These are phyloP conservation scores for Phaethornis superciliosus DNA, from an alignment of 2,113 vertebrate genomes.

Conservation along the genomic window DNA sequence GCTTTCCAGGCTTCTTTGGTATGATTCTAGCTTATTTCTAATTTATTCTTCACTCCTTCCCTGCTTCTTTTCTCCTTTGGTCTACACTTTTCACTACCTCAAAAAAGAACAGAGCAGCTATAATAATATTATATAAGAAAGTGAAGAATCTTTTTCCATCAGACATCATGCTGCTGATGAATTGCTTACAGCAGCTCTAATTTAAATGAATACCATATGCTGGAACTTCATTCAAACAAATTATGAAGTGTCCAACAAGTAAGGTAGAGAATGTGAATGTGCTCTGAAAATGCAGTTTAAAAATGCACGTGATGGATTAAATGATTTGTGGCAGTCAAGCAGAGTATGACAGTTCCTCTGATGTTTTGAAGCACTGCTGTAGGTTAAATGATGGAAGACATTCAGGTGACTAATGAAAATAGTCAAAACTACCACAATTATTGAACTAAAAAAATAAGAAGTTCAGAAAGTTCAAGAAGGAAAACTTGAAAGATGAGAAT, in stretches of 20 bases:
- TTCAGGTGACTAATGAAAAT: not conserved
- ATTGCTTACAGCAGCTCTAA: not conserved
- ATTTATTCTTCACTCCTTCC: not conserved
- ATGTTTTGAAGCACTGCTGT: not conserved
- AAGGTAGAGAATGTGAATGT: not conserved
- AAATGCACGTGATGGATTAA: not conserved
- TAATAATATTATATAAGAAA: not conserved
- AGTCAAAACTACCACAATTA: not conserved
- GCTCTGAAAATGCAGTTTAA: not conserved
- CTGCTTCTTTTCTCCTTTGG: not conserved
- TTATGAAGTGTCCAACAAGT: not conserved
- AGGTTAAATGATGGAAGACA: not conserved
- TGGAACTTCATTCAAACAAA: not conserved
- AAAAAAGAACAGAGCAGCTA: not conserved
- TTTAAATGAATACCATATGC: not conserved
- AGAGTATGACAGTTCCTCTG: not conserved
- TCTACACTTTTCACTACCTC: not conserved
- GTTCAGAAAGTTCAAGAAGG: not conserved
- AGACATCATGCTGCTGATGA: not conserved
- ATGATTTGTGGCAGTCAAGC: not conserved
- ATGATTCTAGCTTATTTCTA: not conserved
- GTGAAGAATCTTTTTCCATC: not conserved
- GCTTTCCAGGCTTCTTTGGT: not conserved
- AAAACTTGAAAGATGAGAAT: not conserved
- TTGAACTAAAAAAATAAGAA: not conserved